Evolutionary conservation across 2,113 vertebrate genomes (phyloP).

Genomic region (Atractosteus spatula): DNA sequence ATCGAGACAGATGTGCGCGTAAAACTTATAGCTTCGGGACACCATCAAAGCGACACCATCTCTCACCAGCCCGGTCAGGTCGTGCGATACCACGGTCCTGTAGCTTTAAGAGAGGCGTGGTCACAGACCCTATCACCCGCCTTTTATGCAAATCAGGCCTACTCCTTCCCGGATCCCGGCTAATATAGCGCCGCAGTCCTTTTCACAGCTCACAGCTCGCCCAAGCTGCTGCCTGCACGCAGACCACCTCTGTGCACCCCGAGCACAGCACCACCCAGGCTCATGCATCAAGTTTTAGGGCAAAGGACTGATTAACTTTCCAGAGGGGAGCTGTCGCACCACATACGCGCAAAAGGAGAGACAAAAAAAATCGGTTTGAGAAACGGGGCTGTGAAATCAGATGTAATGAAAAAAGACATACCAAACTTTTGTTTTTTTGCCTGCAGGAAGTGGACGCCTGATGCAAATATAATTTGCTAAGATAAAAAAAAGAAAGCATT

Average conservation of each 20-base stretch:
- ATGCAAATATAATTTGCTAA: no score
- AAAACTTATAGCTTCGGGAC: no score
- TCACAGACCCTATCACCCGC: conserved; percentile 50
- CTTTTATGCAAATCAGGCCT: conserved; percentile 51
- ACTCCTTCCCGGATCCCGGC: conserved; percentile 38
- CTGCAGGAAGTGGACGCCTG: no score
- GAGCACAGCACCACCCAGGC: not conserved
- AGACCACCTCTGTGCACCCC: conserved; percentile 3
- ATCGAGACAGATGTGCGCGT: no score
- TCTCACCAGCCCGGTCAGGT: no score
- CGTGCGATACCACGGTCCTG: conserved; percentile 22
- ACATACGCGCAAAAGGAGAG: not conserved
- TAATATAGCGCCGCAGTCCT: conserved; percentile 50
- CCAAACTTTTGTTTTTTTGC: no score
- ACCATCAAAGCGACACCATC: no score
- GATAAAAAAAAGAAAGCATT: no score
- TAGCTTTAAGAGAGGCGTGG: conserved; percentile 62
- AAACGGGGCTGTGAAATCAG: no score
- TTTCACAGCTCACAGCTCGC: conserved; percentile 48
- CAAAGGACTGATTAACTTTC: conserved; percentile 5
- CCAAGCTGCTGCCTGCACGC: conserved; percentile 22
- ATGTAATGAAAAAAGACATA: no score
- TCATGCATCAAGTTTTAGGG: not conserved
- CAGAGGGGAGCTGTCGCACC: not conserved
- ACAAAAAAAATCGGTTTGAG: not conserved